Percentiles rank a stretch among this genome's conserved stretches.
Conservation (phyloP, 2,888 invertebrate genomes). For the Kryphioiulus occultus region DNA sequence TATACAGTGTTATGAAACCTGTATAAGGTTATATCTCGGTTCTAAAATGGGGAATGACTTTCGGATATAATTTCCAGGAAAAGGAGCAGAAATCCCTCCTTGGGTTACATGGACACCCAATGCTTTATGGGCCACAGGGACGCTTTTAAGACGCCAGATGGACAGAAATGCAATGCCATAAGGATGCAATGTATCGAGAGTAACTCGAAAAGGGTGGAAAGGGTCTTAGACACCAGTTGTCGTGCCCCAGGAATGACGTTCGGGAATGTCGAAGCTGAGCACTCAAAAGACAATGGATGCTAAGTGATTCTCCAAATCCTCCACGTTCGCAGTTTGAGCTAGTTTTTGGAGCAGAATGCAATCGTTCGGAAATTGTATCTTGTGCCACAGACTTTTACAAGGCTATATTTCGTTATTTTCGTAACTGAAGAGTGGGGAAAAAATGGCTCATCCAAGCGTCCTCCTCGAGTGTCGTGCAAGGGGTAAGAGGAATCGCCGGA, state of each 20-base stretch:
- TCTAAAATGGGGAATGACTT: background rate
- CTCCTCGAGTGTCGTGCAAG: background rate
- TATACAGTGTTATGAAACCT: background rate
- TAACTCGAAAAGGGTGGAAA: background rate
- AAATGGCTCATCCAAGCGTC: background rate
- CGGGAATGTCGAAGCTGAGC: background rate
- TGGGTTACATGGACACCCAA: background rate
- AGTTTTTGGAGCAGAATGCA: conserved; percentile 4
- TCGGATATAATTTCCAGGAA: conserved; percentile 14
- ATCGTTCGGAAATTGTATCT: conserved; percentile 37
- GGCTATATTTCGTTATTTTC: conserved; percentile 29
- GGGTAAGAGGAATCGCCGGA: background rate
- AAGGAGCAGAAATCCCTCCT: background rate
- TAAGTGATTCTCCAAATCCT: conserved; percentile 39
- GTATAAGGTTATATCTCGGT: background rate
- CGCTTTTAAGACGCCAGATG: background rate
- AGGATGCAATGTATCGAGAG: conserved; percentile 16
- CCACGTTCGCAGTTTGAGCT: background rate
- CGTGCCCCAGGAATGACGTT: background rate
- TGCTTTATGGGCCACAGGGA: background rate
- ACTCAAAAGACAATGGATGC: conserved; percentile 39
- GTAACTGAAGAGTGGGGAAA: background rate
- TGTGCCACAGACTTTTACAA: conserved; percentile 18
- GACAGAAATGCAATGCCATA: conserved; percentile 15
- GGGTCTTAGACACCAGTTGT: background rate